Base-by-base conservation (phyloP, 2,888 invertebrate species). In the Fragum sueziense region DNA sequence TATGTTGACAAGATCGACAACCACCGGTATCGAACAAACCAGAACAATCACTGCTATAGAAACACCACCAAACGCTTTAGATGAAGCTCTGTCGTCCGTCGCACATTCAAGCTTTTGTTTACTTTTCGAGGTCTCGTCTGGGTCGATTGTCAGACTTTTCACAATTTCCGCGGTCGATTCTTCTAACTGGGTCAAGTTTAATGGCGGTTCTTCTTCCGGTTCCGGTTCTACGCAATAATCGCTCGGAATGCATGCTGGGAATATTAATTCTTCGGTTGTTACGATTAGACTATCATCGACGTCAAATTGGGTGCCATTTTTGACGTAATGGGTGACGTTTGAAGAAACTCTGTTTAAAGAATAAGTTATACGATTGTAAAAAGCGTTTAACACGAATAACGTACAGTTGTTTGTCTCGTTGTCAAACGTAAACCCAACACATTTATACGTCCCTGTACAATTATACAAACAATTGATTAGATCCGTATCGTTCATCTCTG, bases 241-340 rank as follows among this genome's bases (percentile, higher is more conserved):
- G 41, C 0, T 65, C 14, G 65, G 65, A 22, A 65, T 41, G 41
- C 65, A 65, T 25, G 65, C 65, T 14, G 65, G 65, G 41, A 65
- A 65, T 22, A 41, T 9, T 41, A 41, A 11, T 22, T 65, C 27
- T 25, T 22, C 25, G 37, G 37, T 41, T 41, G 25, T 29, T 9
- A 34, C 34, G 37, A 37, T n/a, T n/a, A 25, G 14, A 65, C 22
- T 65, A 25, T 41, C 11, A 9, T 22, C 25, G n/a, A 65, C 33
- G 2, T n/a, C n/a, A 20, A 65, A 65, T 22, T 27, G 65, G 14
- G 11, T 27, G 1, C 33, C 11, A 41, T 65, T 27, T 41, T 65
- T 65, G 0, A 65, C 65, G 25, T 22, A 33, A 41, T 65, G 65
- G 22, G 65, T 65, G 25, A 65, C 65, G 31, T 37, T 41, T 4